A percentile compares a stretch with the other conserved stretches of the same genome.
These are phyloP conservation scores for Bombus soroeensis DNA, from an alignment of 1,140 invertebrate genomes.

Conservation along the genomic window DNA sequence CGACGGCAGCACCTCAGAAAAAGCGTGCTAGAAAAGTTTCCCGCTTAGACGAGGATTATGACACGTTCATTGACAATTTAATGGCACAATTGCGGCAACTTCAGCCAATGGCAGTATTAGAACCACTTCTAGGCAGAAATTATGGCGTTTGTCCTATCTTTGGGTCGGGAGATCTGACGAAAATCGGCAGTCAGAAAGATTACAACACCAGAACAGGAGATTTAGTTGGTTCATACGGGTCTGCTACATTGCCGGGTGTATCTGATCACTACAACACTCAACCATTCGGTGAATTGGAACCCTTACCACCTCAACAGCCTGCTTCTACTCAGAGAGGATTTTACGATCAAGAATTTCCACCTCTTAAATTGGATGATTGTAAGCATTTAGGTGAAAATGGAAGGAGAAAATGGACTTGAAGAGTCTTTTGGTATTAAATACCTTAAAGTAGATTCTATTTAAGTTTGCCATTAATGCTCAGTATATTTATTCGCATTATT, in stretches of 20 bases:
- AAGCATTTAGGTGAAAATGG: slow-evolving; percentile 33
- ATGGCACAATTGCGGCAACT: slow-evolving; percentile 92
- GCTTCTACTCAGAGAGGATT: slow-evolving; percentile 93
- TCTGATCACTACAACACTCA: slow-evolving; percentile 92
- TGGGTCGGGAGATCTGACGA: slow-evolving; percentile 90
- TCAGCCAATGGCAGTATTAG: slow-evolving; percentile 92
- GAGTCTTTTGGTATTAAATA: neutral
- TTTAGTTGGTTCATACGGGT: slow-evolving; percentile 90
- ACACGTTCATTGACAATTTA: slow-evolving; percentile 93
- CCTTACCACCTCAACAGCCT: slow-evolving; percentile 87
- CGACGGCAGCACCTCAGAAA: slow-evolving; percentile 85
- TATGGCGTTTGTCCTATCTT: slow-evolving; percentile 91
- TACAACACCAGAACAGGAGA: slow-evolving; percentile 89
- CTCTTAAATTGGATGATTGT: slow-evolving; percentile 88
- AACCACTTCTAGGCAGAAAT: slow-evolving; percentile 93
- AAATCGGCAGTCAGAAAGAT: slow-evolving; percentile 86
- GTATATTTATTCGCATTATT: no score
- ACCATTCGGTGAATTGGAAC: slow-evolving; percentile 91
- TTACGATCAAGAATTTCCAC: slow-evolving; percentile 96
- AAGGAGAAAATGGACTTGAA: neutral
- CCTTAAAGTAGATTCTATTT: neutral
- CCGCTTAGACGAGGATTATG: slow-evolving; percentile 95
- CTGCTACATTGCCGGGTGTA: slow-evolving; percentile 86
- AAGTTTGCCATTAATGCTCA: neutral
- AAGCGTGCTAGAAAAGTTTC: slow-evolving; percentile 93